These are phyloP conservation scores for Rhizomys pruinosus DNA, from an alignment of 2,113 vertebrate species.

Conservation along the genomic window DNA sequence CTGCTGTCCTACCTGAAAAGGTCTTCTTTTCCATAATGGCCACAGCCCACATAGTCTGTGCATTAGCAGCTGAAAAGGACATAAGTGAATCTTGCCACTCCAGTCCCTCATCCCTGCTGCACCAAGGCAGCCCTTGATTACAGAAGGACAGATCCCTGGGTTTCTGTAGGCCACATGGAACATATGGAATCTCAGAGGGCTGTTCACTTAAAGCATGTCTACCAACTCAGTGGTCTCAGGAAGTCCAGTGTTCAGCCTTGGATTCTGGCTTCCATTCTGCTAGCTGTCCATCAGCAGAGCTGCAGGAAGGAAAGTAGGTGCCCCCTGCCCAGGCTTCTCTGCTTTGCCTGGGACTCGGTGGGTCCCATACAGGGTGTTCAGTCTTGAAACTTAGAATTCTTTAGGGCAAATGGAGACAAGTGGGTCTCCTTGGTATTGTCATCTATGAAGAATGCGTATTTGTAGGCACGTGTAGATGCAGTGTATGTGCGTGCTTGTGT, in stretches of 20 bases:
- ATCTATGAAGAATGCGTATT: background rate
- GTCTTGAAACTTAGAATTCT: background rate
- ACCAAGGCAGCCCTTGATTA: too few species aligned
- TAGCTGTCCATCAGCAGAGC: background rate
- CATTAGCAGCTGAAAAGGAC: background rate
- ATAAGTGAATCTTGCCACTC: accelerated
- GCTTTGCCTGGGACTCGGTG: too few species aligned
- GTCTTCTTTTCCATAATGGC: too few species aligned
- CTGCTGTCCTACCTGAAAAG: background rate
- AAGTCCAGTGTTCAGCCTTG: background rate
- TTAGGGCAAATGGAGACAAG: background rate
- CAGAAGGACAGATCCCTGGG: background rate
- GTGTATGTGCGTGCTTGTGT: background rate
- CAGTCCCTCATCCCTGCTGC: background rate
- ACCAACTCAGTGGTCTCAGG: accelerated
- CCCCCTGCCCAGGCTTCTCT: too few species aligned
- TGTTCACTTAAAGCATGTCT: background rate
- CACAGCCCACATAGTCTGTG: too few species aligned
- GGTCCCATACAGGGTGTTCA: too few species aligned
- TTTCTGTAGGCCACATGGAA: background rate
- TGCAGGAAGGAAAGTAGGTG: background rate
- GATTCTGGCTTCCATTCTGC: background rate
- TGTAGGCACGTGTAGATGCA: too few species aligned
- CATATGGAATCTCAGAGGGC: background rate
- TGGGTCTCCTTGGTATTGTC: background rate